Evolutionary conservation across 1,140 invertebrate species (phyloP).

Genomic region (Ditylenchus dipsaci): DNA sequence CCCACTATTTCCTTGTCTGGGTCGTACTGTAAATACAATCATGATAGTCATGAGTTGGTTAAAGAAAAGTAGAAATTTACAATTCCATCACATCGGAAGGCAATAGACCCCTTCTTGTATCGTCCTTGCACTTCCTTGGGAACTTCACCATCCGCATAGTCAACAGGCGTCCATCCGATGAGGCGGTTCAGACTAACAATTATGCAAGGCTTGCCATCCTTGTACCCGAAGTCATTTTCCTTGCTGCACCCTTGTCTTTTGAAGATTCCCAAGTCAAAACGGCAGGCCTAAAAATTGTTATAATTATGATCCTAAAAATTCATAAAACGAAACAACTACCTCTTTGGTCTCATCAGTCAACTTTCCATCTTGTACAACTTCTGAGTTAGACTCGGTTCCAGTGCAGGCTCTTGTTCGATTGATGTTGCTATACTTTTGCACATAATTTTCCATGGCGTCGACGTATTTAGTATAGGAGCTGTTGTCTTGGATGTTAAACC

Average conservation of each 20-base stretch:
- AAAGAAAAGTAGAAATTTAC: constrained; percentile 31
- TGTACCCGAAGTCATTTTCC: constrained; percentile 48
- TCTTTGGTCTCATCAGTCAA: constrained; percentile 6
- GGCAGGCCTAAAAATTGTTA: constrained; percentile 41
- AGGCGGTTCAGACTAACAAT: constrained; percentile 54
- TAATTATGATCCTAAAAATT: constrained; percentile 14
- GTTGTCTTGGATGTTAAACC: constrained; percentile 46
- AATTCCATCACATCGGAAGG: constrained; percentile 52
- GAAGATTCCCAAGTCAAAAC: constrained; percentile 42
- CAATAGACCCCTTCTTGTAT: constrained; percentile 49
- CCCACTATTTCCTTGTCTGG: constrained; percentile 50
- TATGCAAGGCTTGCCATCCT: constrained; percentile 51
- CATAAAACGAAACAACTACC: constrained; percentile 11
- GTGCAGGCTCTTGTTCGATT: constrained; percentile 44
- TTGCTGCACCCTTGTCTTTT: constrained; percentile 37
- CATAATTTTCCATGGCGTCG: constrained; percentile 41
- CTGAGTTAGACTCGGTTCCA: constrained; percentile 30
- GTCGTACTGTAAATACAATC: constrained; percentile 37
- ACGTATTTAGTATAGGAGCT: constrained; percentile 44
- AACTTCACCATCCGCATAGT: constrained; percentile 36
- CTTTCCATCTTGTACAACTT: constrained; percentile 44
- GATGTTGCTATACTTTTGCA: constrained; percentile 45
- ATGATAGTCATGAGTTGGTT: constrained; percentile 4
- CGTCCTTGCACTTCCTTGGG: constrained; percentile 44
- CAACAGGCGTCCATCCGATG: constrained; percentile 52